Evolutionary conservation across 1,140 invertebrate species (phyloP), one percentile per base, ranked within the genome.

Genomic region (Procambarus clarkii): DNA sequence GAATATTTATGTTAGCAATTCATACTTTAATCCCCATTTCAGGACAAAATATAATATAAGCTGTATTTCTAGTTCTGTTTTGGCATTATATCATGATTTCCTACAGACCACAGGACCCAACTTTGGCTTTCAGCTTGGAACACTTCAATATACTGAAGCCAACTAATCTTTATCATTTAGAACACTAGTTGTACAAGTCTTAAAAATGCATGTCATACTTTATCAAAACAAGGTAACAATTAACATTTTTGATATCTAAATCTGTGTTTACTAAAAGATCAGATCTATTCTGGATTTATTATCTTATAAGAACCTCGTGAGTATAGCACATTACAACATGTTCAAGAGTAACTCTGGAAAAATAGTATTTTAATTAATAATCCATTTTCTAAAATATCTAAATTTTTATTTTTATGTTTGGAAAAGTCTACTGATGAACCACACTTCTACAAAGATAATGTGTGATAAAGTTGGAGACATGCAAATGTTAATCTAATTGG

Each of bases 311-410:
- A 64, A 34, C 21, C 69, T 74, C 69, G 2, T 34, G 24, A 74
- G n/a, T 21, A 74, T 5, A 74, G 69, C 21, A 74, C n/a, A 21
- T 74, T 74, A 74, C 69, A 74, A 74, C 69, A 74, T 69, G 34
- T 74, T 74, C 7, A 15, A 0, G 69, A 74, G 69, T 74, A 74
- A 74, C 69, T 74, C n/a, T 74, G 69, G n/a, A 74, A 74, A 74
- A 74, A 74, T 74, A 74, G 69, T 74, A 74, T 74, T 74, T 44
- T 3, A 74, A 74, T 8, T 74, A 74, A 74, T 21, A 74, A 74
- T n/a, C 24, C 24, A 24, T 74, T 74, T 34, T 34, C n/a, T 74
- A 5, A 74, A 74, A 34, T 34, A 74, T 74, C n/a, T 74, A 74
- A 74, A 74, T n/a, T 34, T 34, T 34, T 34, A 34, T 34, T 34